Evolutionary conservation across 1,140 invertebrate species (phyloP), one percentile per base, ranked within the genome.

Genomic region (Pomacea maculata): DNA sequence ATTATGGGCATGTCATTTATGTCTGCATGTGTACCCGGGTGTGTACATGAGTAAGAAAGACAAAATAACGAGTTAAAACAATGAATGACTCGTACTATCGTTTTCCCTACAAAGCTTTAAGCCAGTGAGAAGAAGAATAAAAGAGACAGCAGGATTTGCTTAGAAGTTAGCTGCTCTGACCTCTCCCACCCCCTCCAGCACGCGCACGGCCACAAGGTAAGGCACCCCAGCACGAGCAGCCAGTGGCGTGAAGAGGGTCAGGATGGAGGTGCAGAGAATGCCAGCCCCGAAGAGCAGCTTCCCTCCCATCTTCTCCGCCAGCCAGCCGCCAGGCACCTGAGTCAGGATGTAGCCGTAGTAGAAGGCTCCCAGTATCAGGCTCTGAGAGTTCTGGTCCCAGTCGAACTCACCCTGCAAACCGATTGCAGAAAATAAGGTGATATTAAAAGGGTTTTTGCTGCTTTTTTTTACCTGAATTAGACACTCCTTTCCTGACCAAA

Each of bases 141-240:
- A 11, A 17, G 11, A 4, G 1, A 61, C 4, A 6, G 9, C 15
- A 61, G 57, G 57, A 57, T 57, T 25, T 57, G 55, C 14, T 11
- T 14, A 61, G 3, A 17, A 61, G 0, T 61, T 0, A 1, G 11
- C 15, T 9, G 57, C 4, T 61, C 80, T 84, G 91, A 96, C 95
- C 93, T 97, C 96, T 87, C 95, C 96, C 71, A 97, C 89, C 68
- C 97, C 97, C 92, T 97, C 96, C 34, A 97, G 89, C 25, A 97
- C 94, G 84, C 97, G 92, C 0, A 97, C 92, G 7, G 93, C 92
- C 45, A 97, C 91, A 0, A 98, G 92, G 19, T 95, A 88, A 25
- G 93, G 94, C 6, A 95, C 93, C 83, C 94, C 95, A 34, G 93
- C 92, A 63, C 85, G 78, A 0, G 96, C 95, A 0, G 95, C 94